Percentiles rank a stretch among this genome's conserved stretches.
Conservation (phyloP, 2,888 invertebrate genomes). For the Eristalis pertinax region DNA sequence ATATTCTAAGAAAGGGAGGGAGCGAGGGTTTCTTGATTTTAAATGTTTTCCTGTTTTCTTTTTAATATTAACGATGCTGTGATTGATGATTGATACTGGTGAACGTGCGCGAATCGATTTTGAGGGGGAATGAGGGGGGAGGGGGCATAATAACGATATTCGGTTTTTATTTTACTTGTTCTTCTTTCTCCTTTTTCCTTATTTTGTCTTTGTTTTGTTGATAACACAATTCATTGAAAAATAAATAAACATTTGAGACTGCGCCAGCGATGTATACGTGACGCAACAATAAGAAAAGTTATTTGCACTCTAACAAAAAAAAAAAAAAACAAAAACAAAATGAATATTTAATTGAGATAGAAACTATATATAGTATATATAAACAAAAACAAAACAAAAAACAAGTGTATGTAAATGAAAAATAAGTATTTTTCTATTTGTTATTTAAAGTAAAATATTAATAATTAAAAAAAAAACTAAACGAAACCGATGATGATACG, state of each 20-base stretch:
- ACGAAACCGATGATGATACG: slow-evolving; percentile 32
- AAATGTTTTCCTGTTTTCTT: background rate
- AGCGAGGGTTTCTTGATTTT: background rate
- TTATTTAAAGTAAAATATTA: slow-evolving; percentile 36
- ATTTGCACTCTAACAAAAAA: slow-evolving; percentile 62
- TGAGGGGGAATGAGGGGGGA: background rate
- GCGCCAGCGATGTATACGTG: slow-evolving; percentile 72
- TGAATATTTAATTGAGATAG: slow-evolving; percentile 36
- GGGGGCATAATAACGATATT: slow-evolving; percentile 13
- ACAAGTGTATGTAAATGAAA: slow-evolving; percentile 61
- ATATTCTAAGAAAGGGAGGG: background rate
- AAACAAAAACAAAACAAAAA: slow-evolving; percentile 31
- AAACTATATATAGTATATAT: slow-evolving; percentile 59
- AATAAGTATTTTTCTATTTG: slow-evolving; percentile 71
- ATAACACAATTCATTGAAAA: slow-evolving; percentile 34
- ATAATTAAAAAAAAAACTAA: slow-evolving; percentile 22
- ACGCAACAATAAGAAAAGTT: slow-evolving; percentile 69
- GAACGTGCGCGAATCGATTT: background rate
- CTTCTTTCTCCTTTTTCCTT: slow-evolving; percentile 6
- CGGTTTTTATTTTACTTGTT: slow-evolving; percentile 6
- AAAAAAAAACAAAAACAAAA: slow-evolving; percentile 34
- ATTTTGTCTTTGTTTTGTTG: slow-evolving; percentile 32
- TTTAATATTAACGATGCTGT: slow-evolving; percentile 66
- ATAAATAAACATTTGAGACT: slow-evolving; percentile 60
- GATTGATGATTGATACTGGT: slow-evolving; percentile 43